phyloP scores from a whole-genome alignment of 2,113 vertebrate genomes.

The Neolamprologus kungweensis region DNA sequence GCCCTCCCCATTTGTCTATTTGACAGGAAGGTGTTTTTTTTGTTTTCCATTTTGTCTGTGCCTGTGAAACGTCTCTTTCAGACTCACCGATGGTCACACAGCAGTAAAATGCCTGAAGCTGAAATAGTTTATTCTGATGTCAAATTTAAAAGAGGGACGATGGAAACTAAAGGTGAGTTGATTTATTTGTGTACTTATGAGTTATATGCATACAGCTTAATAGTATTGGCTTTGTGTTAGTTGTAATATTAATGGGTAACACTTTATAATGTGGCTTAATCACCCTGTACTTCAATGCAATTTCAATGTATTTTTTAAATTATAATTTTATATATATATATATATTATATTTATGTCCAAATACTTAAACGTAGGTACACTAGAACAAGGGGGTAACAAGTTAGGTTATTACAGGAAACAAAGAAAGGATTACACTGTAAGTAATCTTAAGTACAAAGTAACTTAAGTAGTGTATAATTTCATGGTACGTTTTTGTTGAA shows the following conservation, averaged over 20 bases:
- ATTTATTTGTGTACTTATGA: not conserved
- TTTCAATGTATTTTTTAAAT: fast-evolving
- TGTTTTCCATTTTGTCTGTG: not conserved
- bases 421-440: too few relatives aligned
- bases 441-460: too few relatives aligned
- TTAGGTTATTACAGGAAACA: not conserved
- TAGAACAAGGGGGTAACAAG: not conserved
- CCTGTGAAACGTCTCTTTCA: not conserved
- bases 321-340: fast-evolving
- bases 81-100: not conserved
- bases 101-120: not conserved
- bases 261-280: not conserved
- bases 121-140: not conserved
- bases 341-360: not conserved
- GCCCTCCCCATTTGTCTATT: not conserved
- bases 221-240: not conserved
- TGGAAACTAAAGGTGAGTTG: fast-evolving
- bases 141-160: not conserved
- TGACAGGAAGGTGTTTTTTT: not conserved
- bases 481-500: fast-evolving
- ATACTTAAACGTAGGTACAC: fast-evolving
- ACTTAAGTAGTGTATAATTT: not conserved
- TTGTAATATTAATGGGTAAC: fast-evolving
- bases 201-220: fast-evolving
- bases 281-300: fast-evolving